phyloP scores from a whole-genome alignment of 2,888 invertebrate genomes.

The Acronicta psi region DNA sequence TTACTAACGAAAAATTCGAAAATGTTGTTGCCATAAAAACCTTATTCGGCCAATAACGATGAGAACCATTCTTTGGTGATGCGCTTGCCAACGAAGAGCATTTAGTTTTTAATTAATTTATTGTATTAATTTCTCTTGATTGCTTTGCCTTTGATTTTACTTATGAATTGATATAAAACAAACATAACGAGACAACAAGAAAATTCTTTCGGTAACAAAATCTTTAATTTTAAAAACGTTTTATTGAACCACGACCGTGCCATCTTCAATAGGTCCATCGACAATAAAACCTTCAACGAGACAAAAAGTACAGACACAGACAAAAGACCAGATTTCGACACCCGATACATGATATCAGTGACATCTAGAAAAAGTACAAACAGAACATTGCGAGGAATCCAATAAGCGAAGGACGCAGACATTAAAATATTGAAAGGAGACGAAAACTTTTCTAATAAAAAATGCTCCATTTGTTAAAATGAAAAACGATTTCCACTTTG shows the following conservation, averaged over 20 bases:
- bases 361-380: slow-evolving; percentile 40
- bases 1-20: too few species aligned
- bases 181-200: too few species aligned
- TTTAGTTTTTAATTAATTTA: too few species aligned
- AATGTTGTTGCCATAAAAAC: too few species aligned
- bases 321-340: not conserved
- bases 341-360: slow-evolving; percentile 33
- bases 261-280: too few species aligned
- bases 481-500: slow-evolving; percentile 69
- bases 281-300: slow-evolving; percentile 1
- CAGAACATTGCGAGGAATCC: slow-evolving; percentile 59
- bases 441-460: slow-evolving; percentile 79
- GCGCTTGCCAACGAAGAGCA: too few species aligned
- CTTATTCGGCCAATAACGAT: too few species aligned
- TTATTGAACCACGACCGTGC: too few species aligned
- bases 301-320: slow-evolving; percentile 19
- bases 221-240: not conserved
- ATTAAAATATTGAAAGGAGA: slow-evolving; percentile 76
- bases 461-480: slow-evolving; percentile 76
- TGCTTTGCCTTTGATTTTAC: too few species aligned
- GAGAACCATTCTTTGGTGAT: too few species aligned
- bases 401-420: slow-evolving; percentile 66
- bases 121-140: too few species aligned
- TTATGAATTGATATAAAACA: too few species aligned
- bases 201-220: not conserved